phyloP scores from a whole-genome alignment of 2,797 vertebrate species.

The Anabas testudineus region DNA sequence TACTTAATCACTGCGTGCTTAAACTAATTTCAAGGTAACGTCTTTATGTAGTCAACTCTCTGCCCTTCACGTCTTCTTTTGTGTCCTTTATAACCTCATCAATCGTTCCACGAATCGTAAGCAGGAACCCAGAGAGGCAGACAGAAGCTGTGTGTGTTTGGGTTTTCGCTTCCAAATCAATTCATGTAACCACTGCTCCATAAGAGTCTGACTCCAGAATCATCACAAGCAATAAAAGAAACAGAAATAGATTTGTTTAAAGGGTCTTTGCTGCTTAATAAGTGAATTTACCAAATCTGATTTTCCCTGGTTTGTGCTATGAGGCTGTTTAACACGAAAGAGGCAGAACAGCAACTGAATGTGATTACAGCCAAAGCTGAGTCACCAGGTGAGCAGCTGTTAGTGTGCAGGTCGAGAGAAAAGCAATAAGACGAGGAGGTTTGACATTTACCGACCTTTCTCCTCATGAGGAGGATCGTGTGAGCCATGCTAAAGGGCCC shows the following conservation, averaged over 20 bases:
- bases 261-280: too few relatives aligned
- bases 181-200: neutral
- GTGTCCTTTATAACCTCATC: neutral
- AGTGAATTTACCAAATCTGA: neutral
- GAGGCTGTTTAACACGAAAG: neutral
- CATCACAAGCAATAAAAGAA: too few relatives aligned
- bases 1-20: too few relatives aligned
- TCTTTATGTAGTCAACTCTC: neutral
- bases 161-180: neutral
- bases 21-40: neutral
- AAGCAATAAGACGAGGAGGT: neutral
- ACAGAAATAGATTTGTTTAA: too few relatives aligned
- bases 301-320: neutral
- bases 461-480: neutral
- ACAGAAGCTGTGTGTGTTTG: neutral
- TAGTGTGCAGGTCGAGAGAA: neutral
- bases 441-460: constrained; percentile 33
- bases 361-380: neutral
- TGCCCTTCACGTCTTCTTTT: neutral
- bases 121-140: neutral
- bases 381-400: constrained; percentile 12
- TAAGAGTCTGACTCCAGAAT: neutral
- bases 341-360: neutral
- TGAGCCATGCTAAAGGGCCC: neutral
- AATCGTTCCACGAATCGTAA: constrained; percentile 14